Evolutionary conservation across 2,797 vertebrate species (phyloP).

Genomic region (Borostomias antarcticus): DNA sequence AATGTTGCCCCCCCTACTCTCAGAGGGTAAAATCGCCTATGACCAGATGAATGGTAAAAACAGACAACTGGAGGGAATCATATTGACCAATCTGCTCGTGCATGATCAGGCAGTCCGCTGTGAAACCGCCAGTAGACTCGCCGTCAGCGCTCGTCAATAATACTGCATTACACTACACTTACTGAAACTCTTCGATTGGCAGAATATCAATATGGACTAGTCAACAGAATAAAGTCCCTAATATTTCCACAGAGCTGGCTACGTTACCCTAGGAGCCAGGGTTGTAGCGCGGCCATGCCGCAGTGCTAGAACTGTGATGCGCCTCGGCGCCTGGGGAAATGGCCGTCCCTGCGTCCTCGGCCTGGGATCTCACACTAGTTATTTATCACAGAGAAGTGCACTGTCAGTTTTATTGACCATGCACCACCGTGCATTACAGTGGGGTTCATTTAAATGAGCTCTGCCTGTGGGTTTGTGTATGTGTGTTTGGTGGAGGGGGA

Average conservation of each 20-base stretch:
- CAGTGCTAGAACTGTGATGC: neutral
- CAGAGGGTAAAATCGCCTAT: too few relatives aligned
- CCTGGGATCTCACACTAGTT: conserved; percentile 16
- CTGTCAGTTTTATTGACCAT: conserved; percentile 28
- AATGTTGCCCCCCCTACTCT: too few relatives aligned
- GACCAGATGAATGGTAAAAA: conserved; percentile 8
- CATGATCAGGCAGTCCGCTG: neutral
- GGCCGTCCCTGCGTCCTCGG: conserved; percentile 24
- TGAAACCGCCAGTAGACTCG: neutral
- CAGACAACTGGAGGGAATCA: neutral
- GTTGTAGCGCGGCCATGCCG: neutral
- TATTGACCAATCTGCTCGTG: neutral
- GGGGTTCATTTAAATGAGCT: conserved; percentile 20
- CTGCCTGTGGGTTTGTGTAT: neutral
- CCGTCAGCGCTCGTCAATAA: neutral
- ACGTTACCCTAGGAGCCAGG: neutral
- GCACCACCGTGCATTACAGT: conserved; percentile 21
- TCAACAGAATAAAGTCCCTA: neutral
- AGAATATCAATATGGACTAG: neutral
- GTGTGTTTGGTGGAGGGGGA: too few relatives aligned
- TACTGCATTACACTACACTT: neutral
- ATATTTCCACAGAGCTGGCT: neutral
- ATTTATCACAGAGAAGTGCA: conserved; percentile 42
- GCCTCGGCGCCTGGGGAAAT: conserved; percentile 24
- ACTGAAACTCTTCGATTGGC: neutral